Conservation (phyloP, 2,797 vertebrate genomes). For the Balearica regulorum region DNA sequence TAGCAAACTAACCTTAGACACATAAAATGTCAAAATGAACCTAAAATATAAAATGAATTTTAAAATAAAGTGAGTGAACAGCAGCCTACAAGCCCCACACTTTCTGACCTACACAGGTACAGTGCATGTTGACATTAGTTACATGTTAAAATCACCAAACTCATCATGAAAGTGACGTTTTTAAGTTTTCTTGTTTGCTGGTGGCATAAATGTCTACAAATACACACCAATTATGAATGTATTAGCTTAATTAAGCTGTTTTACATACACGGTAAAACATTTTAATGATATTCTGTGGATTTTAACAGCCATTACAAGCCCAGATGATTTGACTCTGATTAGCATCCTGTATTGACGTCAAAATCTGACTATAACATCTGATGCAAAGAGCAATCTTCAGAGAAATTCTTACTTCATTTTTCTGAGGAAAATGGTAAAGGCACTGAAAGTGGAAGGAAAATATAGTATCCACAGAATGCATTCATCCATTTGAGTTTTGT, state of each 20-base stretch:
- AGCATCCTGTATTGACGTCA: not conserved
- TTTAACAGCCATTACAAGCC: slow-evolving; percentile 29
- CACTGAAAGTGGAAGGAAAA: not conserved
- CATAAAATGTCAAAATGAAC: not conserved
- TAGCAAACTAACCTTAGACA: not conserved
- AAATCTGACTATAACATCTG: not conserved
- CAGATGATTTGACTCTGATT: slow-evolving; percentile 38
- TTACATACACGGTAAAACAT: slow-evolving; percentile 5
- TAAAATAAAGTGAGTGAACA: not conserved
- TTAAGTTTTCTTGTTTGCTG: not conserved
- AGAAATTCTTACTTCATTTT: not conserved
- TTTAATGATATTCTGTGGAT: slow-evolving; percentile 25
- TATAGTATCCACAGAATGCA: not conserved
- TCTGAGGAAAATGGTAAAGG: not conserved
- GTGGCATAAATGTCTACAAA: not conserved
- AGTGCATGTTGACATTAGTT: not conserved
- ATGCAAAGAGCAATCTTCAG: not conserved
- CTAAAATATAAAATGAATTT: not conserved
- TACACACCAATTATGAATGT: not conserved
- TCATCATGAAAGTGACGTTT: not conserved
- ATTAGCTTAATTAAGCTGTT: slow-evolving; percentile 24
- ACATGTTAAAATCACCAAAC: not conserved
- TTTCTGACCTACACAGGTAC: not conserved
- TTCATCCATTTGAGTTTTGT: not conserved
- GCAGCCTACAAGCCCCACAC: not conserved